Percentiles rank a stretch among this genome's conserved stretches.
Conservation (phyloP, 2,888 invertebrate genomes). For the Synergus laeviventris region DNA sequence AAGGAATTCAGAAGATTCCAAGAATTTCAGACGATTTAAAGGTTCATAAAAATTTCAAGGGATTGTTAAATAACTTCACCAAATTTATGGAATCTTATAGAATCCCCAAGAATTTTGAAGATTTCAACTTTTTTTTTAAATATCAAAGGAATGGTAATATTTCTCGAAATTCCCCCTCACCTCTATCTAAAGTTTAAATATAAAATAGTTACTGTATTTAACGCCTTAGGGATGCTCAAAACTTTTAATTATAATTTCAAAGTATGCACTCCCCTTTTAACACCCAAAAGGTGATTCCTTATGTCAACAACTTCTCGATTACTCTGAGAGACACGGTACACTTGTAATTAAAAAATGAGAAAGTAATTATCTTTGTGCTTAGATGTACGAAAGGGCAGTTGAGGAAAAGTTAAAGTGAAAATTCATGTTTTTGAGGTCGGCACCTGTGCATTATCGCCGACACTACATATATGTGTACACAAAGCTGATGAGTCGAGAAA, state of each 20-base stretch:
- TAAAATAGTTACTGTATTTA: no score
- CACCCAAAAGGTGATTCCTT: conserved; percentile 47
- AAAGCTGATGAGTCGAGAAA: conserved; percentile 75
- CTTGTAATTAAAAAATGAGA: conserved; percentile 68
- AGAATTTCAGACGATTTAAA: no score
- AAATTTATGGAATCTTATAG: no score
- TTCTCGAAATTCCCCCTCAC: no score
- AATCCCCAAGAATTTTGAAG: no score
- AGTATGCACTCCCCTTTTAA: conserved; percentile 19
- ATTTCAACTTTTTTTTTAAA: no score
- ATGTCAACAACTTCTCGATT: conserved; percentile 48
- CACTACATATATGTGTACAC: conserved; percentile 62
- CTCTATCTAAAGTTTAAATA: no score
- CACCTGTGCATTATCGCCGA: conserved; percentile 64
- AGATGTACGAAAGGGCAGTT: conserved; percentile 68
- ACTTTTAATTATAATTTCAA: background rate
- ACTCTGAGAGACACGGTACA: conserved; percentile 41
- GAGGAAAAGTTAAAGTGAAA: conserved; percentile 74
- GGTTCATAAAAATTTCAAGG: no score
- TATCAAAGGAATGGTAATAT: no score
- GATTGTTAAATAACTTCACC: no score
- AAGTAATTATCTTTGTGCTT: conserved; percentile 69
- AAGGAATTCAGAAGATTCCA: no score
- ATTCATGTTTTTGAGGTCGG: conserved; percentile 74
- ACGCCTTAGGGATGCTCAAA: background rate